Base-by-base conservation (phyloP, 1,140 invertebrate genomes). In the Pteromalus puparum region DNA sequence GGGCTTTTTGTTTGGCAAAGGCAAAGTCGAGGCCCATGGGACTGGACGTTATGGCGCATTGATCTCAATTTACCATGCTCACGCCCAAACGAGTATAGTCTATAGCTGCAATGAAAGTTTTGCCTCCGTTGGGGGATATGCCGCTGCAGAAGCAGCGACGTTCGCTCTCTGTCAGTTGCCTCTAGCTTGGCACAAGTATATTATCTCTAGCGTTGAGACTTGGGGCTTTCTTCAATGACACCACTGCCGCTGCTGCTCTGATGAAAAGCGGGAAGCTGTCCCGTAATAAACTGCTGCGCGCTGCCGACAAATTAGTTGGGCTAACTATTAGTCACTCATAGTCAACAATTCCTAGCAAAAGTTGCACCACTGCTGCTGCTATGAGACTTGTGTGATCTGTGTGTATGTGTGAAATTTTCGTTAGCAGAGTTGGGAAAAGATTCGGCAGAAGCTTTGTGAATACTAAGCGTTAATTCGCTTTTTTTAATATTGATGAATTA, bases 21-120 rank as follows among this genome's bases (percentile, higher is more conserved):
- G 65, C 26, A 73, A 79, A 61, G 68, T 48, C 53, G 21, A 53
- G 68, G 67, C 18, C 83, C 72, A 34, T 2, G 83, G 53, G 78
- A 76, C 53, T 42, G 67, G 46, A 76, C 61, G 65, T 85, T 85
- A 85, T 85, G 76, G 61, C 83, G 74, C 79, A 85, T 85, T 85
- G 84, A 85, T 85, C 84, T 85, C 79, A 85, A 85, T 85, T 85
- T 85, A 82, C 15, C 74, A 82, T 42, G 84, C 79, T 61, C 53
- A 82, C 74, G 73, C 65, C 53, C 73, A 77, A 76, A 82, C 73
- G 73, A 34, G 3, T 34, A n/a, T n/a, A 82, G 73, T 42, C 38
- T 42, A 42, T 82, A 67, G 68, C 42, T 61, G 34, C 74, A 70
- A 77, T 83, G 82, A 83, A 77, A 83, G 61, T 83, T 77, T 76